Evolutionary conservation across 2,888 invertebrate genomes (phyloP), one percentile per base, ranked within the genome.

Genomic region (Philopedon plagiatum): DNA sequence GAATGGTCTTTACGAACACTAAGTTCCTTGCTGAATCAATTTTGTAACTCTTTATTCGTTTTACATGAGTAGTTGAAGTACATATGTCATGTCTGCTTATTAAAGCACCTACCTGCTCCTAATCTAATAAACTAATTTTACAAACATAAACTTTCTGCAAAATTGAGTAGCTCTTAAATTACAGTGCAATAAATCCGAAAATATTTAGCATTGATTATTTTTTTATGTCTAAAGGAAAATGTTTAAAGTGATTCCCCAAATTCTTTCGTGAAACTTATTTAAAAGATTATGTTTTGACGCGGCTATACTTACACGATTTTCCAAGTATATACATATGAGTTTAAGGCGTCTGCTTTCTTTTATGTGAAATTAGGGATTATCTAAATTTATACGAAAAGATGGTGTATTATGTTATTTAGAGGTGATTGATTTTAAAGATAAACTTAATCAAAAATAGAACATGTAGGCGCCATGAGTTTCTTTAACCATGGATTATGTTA

Each of bases 361-460:
- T 51, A 37, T 34, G 37, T 18, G 34, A 37, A 51, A 63, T 32
- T 51, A 23, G 49, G 63, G 37, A 63, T 63, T 63, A 63, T 63
- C 51, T 63, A 51, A 63, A 63, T 49, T 63, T 51, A 63, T 19
- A 49, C 32, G 15, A 46, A 49, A 56, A 56, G 39, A 41, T n/a
- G 29, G 46, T 57, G 29, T 65, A 56, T 46, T 41, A 26, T 62
- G 37, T 29, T 51, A 58, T 41, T 21, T 29, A 65, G 41, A 63
- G 63, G 51, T 63, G 51, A 63, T 49, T 49, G 63, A 63, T 63
- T 49, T 63, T 32, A 21, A 63, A 51, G 34, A 49, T 63, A 63
- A 63, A 63, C 51, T 34, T 51, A 37, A 51, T 49, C 23, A 29
- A 63, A 49, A 49, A 58, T 58, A 58, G 58, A 58, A 39, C 23